phyloP scores from a whole-genome alignment of 2,888 invertebrate species.

The Mesochorus sp. region DNA sequence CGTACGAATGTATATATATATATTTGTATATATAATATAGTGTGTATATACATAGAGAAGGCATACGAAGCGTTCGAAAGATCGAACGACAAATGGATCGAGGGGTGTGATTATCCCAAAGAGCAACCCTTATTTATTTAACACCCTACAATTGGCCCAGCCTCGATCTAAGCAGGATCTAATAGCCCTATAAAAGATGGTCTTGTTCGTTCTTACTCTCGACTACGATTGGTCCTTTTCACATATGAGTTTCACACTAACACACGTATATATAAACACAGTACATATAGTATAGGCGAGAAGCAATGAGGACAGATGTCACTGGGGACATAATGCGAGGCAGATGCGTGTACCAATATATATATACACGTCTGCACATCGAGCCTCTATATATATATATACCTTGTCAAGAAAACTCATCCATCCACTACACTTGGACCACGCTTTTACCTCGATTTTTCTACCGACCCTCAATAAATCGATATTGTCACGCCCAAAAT shows the following conservation, averaged over 20 bases:
- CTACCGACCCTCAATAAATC: conserved; percentile 76
- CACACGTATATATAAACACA: background rate
- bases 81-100: conserved; percentile 47
- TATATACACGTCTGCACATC: conserved; percentile 55
- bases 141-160: conserved; percentile 81
- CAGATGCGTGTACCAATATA: conserved; percentile 74
- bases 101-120: conserved; percentile 60
- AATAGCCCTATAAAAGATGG: conserved; percentile 80
- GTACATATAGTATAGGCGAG: background rate
- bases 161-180: conserved; percentile 80
- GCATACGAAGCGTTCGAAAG: background rate
- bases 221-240: conserved; percentile 52
- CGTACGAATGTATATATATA: background rate
- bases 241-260: conserved; percentile 2
- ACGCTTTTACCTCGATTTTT: conserved; percentile 45
- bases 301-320: conserved; percentile 76
- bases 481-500: conserved; percentile 80
- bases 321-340: conserved; percentile 66
- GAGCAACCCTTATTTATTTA: conserved; percentile 80
- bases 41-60: background rate
- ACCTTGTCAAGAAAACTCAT: conserved; percentile 25
- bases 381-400: conserved; percentile 7
- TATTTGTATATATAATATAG: background rate
- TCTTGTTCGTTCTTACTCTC: conserved; percentile 67
- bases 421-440: conserved; percentile 26